phyloP scores from a whole-genome alignment of 1,140 invertebrate species.

The Maconellicoccus hirsutus region DNA sequence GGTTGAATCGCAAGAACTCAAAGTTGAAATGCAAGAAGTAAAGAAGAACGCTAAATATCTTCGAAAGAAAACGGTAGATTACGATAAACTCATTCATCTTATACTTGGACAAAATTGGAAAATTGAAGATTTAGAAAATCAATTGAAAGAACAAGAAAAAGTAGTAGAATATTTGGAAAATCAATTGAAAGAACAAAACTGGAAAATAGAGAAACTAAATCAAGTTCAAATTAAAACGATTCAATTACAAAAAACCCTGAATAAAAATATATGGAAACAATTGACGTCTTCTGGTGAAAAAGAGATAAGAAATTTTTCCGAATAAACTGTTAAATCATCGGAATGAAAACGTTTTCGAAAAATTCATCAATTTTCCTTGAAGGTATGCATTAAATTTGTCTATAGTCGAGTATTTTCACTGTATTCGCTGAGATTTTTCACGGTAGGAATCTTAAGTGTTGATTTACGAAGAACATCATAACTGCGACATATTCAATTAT shows the following conservation, averaged over 20 bases:
- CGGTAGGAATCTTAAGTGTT: no score
- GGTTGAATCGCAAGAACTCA: not conserved
- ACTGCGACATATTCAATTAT: no score
- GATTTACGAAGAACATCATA: no score
- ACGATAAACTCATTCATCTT: slow-evolving; percentile 12
- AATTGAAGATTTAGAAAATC: not conserved
- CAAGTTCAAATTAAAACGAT: not conserved
- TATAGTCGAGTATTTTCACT: no score
- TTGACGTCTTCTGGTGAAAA: not conserved
- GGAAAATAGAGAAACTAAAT: not conserved
- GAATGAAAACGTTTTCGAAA: no score
- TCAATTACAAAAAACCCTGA: not conserved
- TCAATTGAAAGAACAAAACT: not conserved
- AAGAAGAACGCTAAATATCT: not conserved
- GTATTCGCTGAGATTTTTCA: no score
- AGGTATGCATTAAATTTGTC: no score
- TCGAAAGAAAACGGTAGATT: not conserved
- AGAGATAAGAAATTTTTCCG: no score
- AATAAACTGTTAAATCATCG: no score
- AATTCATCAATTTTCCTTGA: no score
- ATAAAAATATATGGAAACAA: not conserved
- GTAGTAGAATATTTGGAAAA: not conserved
- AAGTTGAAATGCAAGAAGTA: not conserved
- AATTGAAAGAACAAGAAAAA: not conserved
- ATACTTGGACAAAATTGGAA: not conserved